Percentiles rank a stretch among this genome's conserved stretches.
These are phyloP conservation scores for Drosophila bunnanda DNA, from an alignment of 2,888 invertebrate species.

Conservation along the genomic window DNA sequence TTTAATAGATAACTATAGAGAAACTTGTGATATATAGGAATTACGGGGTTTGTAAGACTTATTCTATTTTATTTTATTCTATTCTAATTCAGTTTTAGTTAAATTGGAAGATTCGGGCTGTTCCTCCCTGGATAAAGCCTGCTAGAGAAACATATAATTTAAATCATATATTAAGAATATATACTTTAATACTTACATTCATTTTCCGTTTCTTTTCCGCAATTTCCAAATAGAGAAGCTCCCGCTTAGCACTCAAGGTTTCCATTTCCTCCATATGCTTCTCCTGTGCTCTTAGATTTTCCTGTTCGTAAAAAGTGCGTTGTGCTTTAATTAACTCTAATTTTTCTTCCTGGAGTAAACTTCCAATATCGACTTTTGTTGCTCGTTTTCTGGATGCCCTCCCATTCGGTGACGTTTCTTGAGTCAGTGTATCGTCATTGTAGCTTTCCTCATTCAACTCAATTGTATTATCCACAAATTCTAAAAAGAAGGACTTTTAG, in stretches of 20 bases:
- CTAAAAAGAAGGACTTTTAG: background rate
- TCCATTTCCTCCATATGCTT: slow-evolving; percentile 19
- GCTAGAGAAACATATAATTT: background rate
- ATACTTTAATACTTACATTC: background rate
- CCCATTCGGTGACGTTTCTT: background rate
- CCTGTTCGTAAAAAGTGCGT: slow-evolving; percentile 15
- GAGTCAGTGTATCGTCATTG: background rate
- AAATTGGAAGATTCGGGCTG: background rate
- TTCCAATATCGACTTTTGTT: background rate
- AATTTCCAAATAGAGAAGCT: slow-evolving; percentile 13
- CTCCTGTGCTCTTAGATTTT: slow-evolving; percentile 18
- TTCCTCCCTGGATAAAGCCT: background rate
- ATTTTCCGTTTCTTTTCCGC: slow-evolving; percentile 12
- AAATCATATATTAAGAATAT: background rate
- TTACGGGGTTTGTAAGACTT: background rate
- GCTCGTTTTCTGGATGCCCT: background rate
- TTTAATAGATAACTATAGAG: background rate
- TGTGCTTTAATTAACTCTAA: slow-evolving; percentile 7
- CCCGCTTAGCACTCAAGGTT: slow-evolving; percentile 10
- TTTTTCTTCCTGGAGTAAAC: slow-evolving; percentile 7
- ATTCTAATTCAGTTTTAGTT: background rate
- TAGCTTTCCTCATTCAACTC: slow-evolving; percentile 4
- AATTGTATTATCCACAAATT: background rate
- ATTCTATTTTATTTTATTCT: too few species aligned
- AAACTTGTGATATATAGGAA: background rate